Evolutionary conservation across 2,797 vertebrate species (phyloP).

Genomic region (Enteromius radiatus): DNA sequence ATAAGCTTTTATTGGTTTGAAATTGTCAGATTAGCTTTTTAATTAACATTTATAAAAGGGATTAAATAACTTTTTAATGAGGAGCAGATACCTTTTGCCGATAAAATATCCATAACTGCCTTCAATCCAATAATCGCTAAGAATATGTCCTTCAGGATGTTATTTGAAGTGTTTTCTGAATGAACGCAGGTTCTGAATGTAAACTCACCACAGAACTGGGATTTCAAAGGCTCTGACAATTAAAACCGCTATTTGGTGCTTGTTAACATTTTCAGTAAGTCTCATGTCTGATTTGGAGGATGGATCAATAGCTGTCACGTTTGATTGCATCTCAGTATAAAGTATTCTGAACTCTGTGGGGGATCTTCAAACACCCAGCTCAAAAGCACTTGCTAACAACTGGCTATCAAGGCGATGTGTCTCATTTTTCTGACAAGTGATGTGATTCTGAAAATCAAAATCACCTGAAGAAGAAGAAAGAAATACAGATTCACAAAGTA

Average conservation of each 20-base stretch:
- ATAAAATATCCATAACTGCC: conserved; percentile 50
- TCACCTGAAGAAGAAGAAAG: conserved; percentile 43
- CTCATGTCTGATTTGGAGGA: conserved; percentile 71
- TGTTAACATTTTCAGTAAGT: conserved; percentile 76
- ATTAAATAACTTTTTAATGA: conserved; percentile 58
- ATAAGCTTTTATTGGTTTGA: conserved; percentile 48
- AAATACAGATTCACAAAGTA: not conserved
- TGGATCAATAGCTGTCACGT: conserved; percentile 79
- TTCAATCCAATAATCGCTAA: conserved; percentile 47
- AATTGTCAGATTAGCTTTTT: conserved; percentile 55
- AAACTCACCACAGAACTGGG: conserved; percentile 59
- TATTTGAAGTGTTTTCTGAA: conserved; percentile 25
- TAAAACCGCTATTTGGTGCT: conserved; percentile 70
- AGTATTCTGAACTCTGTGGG: conserved; percentile 73
- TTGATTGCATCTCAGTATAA: conserved; percentile 76
- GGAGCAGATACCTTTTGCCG: conserved; percentile 52
- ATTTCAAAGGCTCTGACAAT: conserved; percentile 71
- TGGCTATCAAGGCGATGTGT: conserved; percentile 66
- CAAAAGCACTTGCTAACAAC: conserved; percentile 71
- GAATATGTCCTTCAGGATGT: conserved; percentile 41
- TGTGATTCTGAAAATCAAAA: conserved; percentile 74
- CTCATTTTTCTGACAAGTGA: conserved; percentile 73
- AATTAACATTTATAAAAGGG: conserved; percentile 55
- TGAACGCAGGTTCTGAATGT: conserved; percentile 47
- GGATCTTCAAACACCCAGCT: conserved; percentile 76